Conservation (phyloP, 1,140 invertebrate genomes). For the Heliconius himera region DNA sequence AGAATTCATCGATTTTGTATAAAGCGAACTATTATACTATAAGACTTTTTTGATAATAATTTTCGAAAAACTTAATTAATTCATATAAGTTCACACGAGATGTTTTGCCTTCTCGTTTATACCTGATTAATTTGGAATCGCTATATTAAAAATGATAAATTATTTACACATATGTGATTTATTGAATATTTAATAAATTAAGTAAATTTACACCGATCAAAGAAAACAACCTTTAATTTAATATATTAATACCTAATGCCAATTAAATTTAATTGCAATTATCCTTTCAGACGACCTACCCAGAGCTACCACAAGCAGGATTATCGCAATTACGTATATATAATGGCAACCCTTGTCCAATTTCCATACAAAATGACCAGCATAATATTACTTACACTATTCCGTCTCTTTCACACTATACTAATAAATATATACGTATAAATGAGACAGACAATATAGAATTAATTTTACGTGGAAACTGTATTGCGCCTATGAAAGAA, state of each 20-base stretch:
- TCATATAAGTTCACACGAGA: too few species aligned
- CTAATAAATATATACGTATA: slow-evolving; percentile 51
- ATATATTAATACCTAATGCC: background rate
- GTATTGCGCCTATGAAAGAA: slow-evolving; percentile 48
- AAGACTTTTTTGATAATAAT: too few species aligned
- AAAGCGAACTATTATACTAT: too few species aligned
- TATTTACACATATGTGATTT: too few species aligned
- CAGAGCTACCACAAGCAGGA: slow-evolving; percentile 82
- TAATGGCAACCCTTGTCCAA: slow-evolving; percentile 82
- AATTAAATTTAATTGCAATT: background rate
- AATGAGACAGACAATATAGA: slow-evolving; percentile 43
- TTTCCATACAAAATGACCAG: slow-evolving; percentile 52
- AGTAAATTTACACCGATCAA: too few species aligned
- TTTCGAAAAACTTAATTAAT: too few species aligned
- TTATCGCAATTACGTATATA: slow-evolving; percentile 87
- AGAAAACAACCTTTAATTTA: background rate
- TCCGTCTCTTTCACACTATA: slow-evolving; percentile 52
- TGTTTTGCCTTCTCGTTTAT: too few species aligned
- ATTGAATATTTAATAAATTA: too few species aligned
- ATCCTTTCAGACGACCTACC: slow-evolving; percentile 85
- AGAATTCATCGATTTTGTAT: too few species aligned
- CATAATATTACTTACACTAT: slow-evolving; percentile 56
- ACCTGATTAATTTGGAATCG: too few species aligned
- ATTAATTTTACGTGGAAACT: slow-evolving; percentile 51
- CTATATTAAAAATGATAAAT: too few species aligned